Conservation (phyloP, 2,113 vertebrate genomes). For the Mesitornis unicolor region DNA sequence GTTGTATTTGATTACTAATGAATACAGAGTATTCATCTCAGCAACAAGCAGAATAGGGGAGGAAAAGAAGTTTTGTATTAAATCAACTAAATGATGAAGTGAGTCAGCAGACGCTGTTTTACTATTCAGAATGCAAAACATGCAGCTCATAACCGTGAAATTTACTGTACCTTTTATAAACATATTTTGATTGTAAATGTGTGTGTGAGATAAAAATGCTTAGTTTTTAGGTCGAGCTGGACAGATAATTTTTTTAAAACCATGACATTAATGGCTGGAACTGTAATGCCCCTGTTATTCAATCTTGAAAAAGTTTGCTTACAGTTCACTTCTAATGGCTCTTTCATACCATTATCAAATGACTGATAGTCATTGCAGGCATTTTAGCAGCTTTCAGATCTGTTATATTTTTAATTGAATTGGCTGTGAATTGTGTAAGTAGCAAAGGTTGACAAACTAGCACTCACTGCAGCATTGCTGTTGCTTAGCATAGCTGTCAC, state of each 20-base stretch:
- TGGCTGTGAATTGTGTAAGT: constrained; percentile 71
- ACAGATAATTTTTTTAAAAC: constrained; percentile 54
- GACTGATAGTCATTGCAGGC: constrained; percentile 68
- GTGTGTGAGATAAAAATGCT: constrained; percentile 56
- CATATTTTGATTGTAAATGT: constrained; percentile 66
- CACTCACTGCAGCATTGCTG: neutral
- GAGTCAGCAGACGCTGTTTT: constrained; percentile 66
- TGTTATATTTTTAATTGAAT: constrained; percentile 81
- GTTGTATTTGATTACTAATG: constrained; percentile 72
- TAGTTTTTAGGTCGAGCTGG: constrained; percentile 62
- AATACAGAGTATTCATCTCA: constrained; percentile 68
- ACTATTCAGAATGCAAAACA: constrained; percentile 68
- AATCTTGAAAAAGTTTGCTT: constrained; percentile 56
- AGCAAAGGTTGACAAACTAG: constrained; percentile 74
- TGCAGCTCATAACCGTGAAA: constrained; percentile 58
- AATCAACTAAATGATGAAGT: constrained; percentile 71
- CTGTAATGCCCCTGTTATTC: constrained; percentile 66
- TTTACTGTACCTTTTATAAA: constrained; percentile 64
- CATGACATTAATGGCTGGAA: constrained; percentile 67
- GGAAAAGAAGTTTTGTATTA: constrained; percentile 66
- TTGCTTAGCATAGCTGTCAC: constrained; percentile 47
- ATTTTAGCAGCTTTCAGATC: constrained; percentile 71
- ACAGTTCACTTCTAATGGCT: constrained; percentile 55
- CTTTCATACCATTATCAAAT: constrained; percentile 67
- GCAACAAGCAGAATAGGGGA: constrained; percentile 52